Percentiles rank a stretch among this genome's conserved stretches.
Conservation (phyloP, 2,888 invertebrate genomes). For the Sepioteuthis lessoniana region DNA sequence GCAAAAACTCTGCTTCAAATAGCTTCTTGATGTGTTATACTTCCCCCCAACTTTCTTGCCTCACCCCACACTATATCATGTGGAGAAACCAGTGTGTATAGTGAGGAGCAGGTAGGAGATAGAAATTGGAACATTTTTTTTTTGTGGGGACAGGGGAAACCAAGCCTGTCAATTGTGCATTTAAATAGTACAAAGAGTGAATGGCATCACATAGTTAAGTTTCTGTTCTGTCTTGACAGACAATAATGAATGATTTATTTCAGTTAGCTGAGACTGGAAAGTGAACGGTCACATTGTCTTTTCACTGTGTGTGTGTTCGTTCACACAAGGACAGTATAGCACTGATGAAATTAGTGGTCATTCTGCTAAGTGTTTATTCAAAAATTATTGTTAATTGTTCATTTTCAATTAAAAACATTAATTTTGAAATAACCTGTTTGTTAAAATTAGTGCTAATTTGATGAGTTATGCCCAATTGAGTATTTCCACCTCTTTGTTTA, state of each 20-base stretch:
- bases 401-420: background rate
- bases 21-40: background rate
- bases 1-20: background rate
- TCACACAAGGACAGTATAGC: background rate
- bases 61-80: background rate
- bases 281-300: background rate
- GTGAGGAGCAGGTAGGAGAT: background rate
- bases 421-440: background rate
- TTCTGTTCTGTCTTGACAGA: slow-evolving; percentile 11
- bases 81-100: background rate
- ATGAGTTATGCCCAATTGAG: background rate
- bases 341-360: background rate
- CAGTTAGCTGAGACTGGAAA: background rate
- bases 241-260: background rate
- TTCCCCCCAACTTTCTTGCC: background rate
- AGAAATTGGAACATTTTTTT: background rate
- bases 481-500: no score
- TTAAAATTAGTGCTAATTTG: background rate
- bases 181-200: background rate
- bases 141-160: background rate
- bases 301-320: background rate
- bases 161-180: background rate
- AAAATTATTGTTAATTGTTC: background rate
- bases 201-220: background rate
- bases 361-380: background rate